Conservation (phyloP, 2,797 vertebrate species). For the Aldrovandia affinis region DNA sequence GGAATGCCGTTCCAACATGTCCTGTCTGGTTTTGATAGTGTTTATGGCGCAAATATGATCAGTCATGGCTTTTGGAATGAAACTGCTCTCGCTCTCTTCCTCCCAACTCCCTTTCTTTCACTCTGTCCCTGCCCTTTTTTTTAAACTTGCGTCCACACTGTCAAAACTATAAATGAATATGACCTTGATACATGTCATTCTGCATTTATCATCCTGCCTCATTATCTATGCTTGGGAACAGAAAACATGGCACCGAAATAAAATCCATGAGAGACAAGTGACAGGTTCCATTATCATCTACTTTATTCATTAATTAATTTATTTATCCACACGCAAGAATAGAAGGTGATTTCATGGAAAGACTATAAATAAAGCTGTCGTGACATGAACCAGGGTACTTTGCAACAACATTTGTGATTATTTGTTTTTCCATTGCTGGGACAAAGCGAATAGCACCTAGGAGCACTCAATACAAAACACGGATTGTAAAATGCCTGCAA, state of each 20-base stretch:
- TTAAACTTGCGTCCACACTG: background rate
- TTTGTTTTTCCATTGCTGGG: too few species aligned
- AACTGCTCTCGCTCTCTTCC: conserved; percentile 11
- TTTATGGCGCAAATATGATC: conserved; percentile 21
- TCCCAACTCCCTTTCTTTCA: background rate
- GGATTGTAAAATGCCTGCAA: too few species aligned
- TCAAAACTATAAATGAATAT: conserved; percentile 25
- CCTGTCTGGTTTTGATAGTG: conserved; percentile 24
- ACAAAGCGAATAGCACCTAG: too few species aligned
- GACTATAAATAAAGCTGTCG: background rate
- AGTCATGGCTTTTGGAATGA: conserved; percentile 16
- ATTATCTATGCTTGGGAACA: conserved; percentile 21
- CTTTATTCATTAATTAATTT: conserved; percentile 1
- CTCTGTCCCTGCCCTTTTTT: background rate
- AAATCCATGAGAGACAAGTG: conserved; percentile 27
- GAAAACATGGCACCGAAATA: conserved; percentile 15
- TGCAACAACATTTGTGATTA: too few species aligned
- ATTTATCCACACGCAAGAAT: background rate
- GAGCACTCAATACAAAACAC: too few species aligned
- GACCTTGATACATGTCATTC: conserved; percentile 30
- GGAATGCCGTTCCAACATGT: conserved; percentile 9
- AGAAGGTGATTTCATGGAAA: background rate
- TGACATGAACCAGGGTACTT: too few species aligned
- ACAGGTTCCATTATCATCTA: conserved; percentile 31
- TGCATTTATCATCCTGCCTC: conserved; percentile 26